Percentiles rank a stretch among this genome's conserved stretches.
Conservation (phyloP, 92 coral and sea anemone species). For the Porites evermanni region DNA sequence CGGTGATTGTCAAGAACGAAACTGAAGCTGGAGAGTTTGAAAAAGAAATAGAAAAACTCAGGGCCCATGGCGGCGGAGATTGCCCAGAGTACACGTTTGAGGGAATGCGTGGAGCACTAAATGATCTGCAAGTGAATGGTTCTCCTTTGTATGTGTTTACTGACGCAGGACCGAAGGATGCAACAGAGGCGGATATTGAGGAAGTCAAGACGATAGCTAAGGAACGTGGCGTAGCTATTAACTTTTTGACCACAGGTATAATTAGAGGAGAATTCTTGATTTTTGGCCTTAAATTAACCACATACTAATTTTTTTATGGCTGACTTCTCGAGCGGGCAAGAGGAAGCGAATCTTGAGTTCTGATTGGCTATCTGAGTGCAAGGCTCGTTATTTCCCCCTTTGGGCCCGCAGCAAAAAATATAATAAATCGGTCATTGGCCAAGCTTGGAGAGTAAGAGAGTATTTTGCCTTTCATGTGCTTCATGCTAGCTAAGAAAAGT, state of each 20-base stretch:
- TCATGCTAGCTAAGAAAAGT: neutral
- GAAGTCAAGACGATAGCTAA: slow-evolving; percentile 51
- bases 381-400: too few relatives aligned
- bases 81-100: slow-evolving; percentile 80
- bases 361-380: too few relatives aligned
- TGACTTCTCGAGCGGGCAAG: too few relatives aligned
- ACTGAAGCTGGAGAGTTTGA: slow-evolving; percentile 61
- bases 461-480: too few relatives aligned
- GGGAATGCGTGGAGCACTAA: slow-evolving; percentile 76
- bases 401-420: too few relatives aligned
- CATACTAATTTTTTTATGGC: too few relatives aligned
- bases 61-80: slow-evolving; percentile 84
- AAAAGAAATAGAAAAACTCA: slow-evolving; percentile 60
- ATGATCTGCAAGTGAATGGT: slow-evolving; percentile 64
- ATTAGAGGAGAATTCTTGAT: too few relatives aligned
- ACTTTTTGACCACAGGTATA: slow-evolving; percentile 84
- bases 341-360: too few relatives aligned
- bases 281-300: too few relatives aligned
- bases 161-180: slow-evolving; percentile 91
- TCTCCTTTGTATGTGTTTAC: slow-evolving; percentile 97
- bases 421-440: too few relatives aligned
- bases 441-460: too few relatives aligned
- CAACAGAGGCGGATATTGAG: slow-evolving; percentile 58
- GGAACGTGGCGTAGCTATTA: slow-evolving; percentile 63
- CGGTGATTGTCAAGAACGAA: slow-evolving; percentile 46